A percentile compares a stretch with the other conserved stretches of the same genome.
Conservation (phyloP, 1,140 invertebrate species). For the Ditylenchus dipsaci region DNA sequence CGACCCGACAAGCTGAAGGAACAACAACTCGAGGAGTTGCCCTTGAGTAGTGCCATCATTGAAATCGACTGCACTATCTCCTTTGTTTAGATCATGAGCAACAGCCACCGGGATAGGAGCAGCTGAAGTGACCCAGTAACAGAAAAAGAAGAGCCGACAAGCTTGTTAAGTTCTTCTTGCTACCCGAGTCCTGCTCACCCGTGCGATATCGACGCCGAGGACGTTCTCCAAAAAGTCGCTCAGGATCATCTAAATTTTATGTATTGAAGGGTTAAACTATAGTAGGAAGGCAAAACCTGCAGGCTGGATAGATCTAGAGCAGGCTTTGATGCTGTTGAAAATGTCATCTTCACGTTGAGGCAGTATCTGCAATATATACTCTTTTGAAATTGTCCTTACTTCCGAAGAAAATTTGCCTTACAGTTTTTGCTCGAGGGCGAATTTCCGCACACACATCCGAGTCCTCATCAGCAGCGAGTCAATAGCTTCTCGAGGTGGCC, state of each 20-base stretch:
- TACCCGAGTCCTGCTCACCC: neutral
- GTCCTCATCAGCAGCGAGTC: neutral
- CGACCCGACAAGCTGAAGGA: constrained; percentile 16
- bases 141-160: neutral
- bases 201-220: constrained; percentile 5
- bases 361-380: neutral
- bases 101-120: neutral
- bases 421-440: neutral
- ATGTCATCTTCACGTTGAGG: constrained; percentile 16
- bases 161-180: neutral
- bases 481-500: neutral
- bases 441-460: neutral
- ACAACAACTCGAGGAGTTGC: constrained; percentile 17
- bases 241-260: neutral
- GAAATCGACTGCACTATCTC: neutral
- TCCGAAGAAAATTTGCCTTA: neutral
- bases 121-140: neutral
- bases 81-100: constrained; percentile 8
- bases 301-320: constrained; percentile 28
- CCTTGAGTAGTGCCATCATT: neutral
- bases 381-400: neutral
- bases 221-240: constrained; percentile 6
- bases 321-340: constrained; percentile 20
- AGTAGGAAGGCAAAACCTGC: no score
- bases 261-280: no score